phyloP scores from a whole-genome alignment of 2,797 vertebrate genomes.

The Philypnodon macrostomus region DNA sequence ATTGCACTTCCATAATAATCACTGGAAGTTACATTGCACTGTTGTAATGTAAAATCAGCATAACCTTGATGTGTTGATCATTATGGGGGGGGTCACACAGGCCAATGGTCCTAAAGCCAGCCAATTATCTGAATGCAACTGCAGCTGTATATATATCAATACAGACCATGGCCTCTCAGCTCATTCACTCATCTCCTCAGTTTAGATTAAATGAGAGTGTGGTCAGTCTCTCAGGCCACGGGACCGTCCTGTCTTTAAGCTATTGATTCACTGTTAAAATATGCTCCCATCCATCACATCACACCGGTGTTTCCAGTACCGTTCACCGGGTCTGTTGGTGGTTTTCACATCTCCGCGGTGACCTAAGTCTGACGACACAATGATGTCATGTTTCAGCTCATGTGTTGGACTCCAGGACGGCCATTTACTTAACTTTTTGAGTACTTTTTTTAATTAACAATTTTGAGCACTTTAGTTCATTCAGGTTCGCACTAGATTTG shows the following conservation, averaged over 20 bases:
- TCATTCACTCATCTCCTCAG: conserved; percentile 38
- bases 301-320: conserved; percentile 16
- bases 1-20: too few relatives aligned
- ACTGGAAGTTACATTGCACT: too few relatives aligned
- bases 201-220: conserved; percentile 51
- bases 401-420: conserved; percentile 24
- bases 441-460: too few relatives aligned
- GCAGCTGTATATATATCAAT: conserved; percentile 43
- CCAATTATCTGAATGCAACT: conserved; percentile 32
- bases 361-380: conserved; percentile 17
- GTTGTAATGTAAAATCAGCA: too few relatives aligned
- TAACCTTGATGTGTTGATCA: too few relatives aligned
- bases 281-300: conserved; percentile 47
- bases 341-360: conserved; percentile 18
- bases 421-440: too few relatives aligned
- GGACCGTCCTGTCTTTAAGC: conserved; percentile 29
- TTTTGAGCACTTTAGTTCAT: too few relatives aligned
- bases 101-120: background rate
- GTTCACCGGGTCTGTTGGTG: conserved; percentile 3
- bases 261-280: conserved; percentile 54
- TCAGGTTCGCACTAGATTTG: too few relatives aligned
- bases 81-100: conserved; percentile 5
- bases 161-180: conserved; percentile 26
- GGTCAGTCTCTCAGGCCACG: conserved; percentile 41
- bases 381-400: conserved; percentile 48